Conservation (phyloP, 1,140 invertebrate species). For the Drosophila pachea region DNA sequence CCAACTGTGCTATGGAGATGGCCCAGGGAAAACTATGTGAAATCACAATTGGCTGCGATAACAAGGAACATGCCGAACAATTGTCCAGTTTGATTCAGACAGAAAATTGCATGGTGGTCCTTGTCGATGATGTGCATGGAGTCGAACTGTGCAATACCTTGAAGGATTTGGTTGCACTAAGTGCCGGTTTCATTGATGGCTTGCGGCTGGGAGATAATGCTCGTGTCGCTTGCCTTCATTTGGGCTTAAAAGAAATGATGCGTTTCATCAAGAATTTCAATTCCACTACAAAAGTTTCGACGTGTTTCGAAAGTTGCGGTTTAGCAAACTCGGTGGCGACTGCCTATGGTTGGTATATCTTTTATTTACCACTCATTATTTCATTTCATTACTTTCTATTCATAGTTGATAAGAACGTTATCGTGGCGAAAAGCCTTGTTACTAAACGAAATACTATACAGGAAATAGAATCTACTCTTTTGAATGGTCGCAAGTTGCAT, state of each 20-base stretch:
- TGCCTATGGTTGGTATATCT: conserved; percentile 88
- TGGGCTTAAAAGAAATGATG: conserved; percentile 99
- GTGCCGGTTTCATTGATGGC: conserved; percentile 97
- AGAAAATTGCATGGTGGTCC: conserved; percentile 95
- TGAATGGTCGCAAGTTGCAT: conserved; percentile 98
- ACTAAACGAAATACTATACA: conserved; percentile 93
- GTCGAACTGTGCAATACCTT: conserved; percentile 99
- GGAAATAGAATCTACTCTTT: conserved; percentile 94
- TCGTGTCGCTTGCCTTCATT: conserved; percentile 96
- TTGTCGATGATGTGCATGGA: conserved; percentile 95
- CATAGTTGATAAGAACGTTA: conserved; percentile 94
- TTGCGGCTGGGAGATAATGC: conserved; percentile 97
- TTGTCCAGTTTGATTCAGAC: conserved; percentile 95
- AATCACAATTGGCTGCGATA: conserved; percentile 95
- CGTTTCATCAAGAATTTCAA: conserved; percentile 94
- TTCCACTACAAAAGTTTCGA: conserved; percentile 89
- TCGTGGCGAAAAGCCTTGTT: conserved; percentile 95
- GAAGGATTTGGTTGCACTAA: conserved; percentile 98
- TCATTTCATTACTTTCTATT: too few relatives aligned
- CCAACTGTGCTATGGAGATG: conserved; percentile 96
- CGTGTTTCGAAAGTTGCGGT: conserved; percentile 99
- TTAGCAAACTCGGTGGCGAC: conserved; percentile 99
- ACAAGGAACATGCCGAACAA: conserved; percentile 85
- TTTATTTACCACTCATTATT: too few relatives aligned
- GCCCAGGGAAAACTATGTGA: conserved; percentile 98